Evolutionary conservation across 2,113 vertebrate genomes (phyloP), one percentile per base, ranked within the genome.

Genomic region (Hypocryptadius cinnamomeus): DNA sequence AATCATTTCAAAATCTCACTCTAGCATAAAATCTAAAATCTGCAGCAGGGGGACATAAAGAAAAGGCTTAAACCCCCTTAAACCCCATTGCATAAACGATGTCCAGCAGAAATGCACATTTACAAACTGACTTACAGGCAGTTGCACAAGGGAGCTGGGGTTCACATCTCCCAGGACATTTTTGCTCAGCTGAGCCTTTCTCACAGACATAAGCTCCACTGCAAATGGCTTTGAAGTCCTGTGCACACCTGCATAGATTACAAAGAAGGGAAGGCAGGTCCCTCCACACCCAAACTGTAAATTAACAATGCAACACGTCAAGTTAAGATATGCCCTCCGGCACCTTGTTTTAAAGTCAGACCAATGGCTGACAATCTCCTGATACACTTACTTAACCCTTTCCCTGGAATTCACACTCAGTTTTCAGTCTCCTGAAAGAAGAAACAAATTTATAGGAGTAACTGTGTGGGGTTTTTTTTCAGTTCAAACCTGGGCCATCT

Each of bases 181-280:
- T 86, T 87, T 91, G 73, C 66, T 91, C 79, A 31, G 77, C 66
- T 3, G 10, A 85, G 72, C 70, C 45, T 80, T 65, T 88, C 73
- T 95, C 82, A 74, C 82, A 95, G 71, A 92, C 82, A 86, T 92
- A 87, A 95, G 40, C 93, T 95, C 65, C 93, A 57, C 87, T 92
- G 89, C 90, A 93, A 76, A 50, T 39, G 73, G 80, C 96, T 98
- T 97, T 98, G 97, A 97, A 97, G 96, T 97, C 73, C 71, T 96
- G 96, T 89, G 95, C 96, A 94, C 97, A 98, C 97, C 98, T 98
- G 97, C 89, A 72, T 69, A 94, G 96, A 96, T 96, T 97, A 96
- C 93, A 97, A 95, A 97, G 92, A 51, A 96, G 91, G 88, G 65
- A 92, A 96, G 87, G 96, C 90, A 92, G 88, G 65, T 91, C 96